A percentile compares a stretch with the other conserved stretches of the same genome.
Evolutionary conservation across 2,113 vertebrate species (phyloP).

Genomic region (Seriola dumerili): DNA sequence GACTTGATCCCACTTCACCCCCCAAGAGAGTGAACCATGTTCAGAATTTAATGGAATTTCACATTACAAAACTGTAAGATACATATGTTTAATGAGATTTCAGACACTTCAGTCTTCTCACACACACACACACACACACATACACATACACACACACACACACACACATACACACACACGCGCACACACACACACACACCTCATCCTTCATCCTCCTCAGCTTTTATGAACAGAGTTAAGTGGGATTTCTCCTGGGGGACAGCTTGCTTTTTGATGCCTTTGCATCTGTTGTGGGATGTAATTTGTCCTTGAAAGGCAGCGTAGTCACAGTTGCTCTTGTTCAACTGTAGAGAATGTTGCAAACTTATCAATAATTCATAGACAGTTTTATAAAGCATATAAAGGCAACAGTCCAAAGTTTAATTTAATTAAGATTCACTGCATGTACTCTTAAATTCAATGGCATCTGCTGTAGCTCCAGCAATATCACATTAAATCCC

Average conservation of each 20-base stretch:
- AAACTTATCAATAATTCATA: slow-evolving; percentile 33
- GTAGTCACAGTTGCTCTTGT: background rate
- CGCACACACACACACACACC: background rate
- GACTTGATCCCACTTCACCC: background rate
- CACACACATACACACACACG: background rate
- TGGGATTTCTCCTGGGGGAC: slow-evolving; percentile 15
- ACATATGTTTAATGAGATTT: slow-evolving; percentile 44
- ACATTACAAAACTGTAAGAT: slow-evolving; percentile 15
- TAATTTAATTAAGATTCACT: slow-evolving; percentile 15
- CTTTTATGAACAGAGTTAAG: slow-evolving; percentile 14
- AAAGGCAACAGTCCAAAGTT: slow-evolving; percentile 10
- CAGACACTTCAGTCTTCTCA: background rate
- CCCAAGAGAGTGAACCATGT: background rate
- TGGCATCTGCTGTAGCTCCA: slow-evolving; percentile 16
- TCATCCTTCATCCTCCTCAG: background rate
- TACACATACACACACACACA: background rate
- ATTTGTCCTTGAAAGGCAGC: slow-evolving; percentile 36
- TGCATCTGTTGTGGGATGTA: background rate
- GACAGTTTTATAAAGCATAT: background rate
- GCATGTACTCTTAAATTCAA: slow-evolving; percentile 27
- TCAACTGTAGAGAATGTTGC: background rate
- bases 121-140: background rate
- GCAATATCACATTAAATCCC: slow-evolving; percentile 14
- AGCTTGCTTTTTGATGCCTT: slow-evolving; percentile 4
- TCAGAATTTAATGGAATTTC: slow-evolving; percentile 23